A percentile compares a stretch with the other conserved stretches of the same genome.
phyloP scores from a whole-genome alignment of 2,113 vertebrate species.

The Pterocles orientalis region DNA sequence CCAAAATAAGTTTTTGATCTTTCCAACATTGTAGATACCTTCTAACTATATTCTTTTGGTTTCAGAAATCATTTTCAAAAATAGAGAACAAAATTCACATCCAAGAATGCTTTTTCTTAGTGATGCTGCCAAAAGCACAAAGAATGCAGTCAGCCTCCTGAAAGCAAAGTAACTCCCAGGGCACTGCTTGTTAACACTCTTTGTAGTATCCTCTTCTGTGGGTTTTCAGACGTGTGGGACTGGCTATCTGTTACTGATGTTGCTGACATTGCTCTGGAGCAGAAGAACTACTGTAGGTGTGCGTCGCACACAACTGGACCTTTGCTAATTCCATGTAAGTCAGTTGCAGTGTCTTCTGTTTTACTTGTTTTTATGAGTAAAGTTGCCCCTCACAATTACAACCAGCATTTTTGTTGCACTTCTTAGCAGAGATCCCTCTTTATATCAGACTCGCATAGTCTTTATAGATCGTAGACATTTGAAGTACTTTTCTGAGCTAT shows the following conservation, averaged over 20 bases:
- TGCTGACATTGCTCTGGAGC: background rate
- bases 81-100: background rate
- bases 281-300: background rate
- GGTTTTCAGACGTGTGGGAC: background rate
- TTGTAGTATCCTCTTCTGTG: background rate
- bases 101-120: background rate
- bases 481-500: background rate
- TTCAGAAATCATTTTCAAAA: slow-evolving; percentile 2
- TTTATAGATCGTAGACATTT: background rate
- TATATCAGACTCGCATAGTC: background rate
- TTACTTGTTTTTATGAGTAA: background rate
- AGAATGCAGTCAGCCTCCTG: background rate
- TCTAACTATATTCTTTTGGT: background rate
- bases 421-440: background rate
- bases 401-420: background rate
- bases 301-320: background rate
- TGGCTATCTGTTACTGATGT: background rate
- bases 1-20: slow-evolving; percentile 15
- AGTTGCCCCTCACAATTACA: background rate
- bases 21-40: background rate
- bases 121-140: background rate
- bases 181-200: slow-evolving; percentile 9
- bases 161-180: slow-evolving; percentile 25
- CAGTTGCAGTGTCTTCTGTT: background rate
- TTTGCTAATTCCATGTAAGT: background rate